Conservation (phyloP, 2,888 invertebrate species). For the Drosophila putrida region DNA sequence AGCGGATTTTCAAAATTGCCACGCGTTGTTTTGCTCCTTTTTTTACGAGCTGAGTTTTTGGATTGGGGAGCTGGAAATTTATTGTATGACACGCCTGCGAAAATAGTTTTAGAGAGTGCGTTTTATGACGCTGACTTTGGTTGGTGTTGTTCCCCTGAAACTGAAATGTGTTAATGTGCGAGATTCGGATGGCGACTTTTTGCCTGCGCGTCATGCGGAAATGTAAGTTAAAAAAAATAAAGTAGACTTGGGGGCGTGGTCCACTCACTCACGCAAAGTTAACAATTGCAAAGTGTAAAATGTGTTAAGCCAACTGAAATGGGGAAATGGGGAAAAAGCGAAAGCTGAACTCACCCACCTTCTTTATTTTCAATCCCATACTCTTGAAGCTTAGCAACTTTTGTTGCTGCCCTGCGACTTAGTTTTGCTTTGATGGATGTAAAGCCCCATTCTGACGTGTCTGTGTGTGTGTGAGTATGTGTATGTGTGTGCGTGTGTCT, state of each 20-base stretch:
- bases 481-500: constrained; percentile 23
- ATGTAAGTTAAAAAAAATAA: constrained; percentile 46
- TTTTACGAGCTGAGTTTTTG: constrained; percentile 35
- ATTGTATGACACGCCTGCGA: constrained; percentile 71
- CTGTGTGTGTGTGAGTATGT: constrained; percentile 8
- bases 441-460: constrained; percentile 62
- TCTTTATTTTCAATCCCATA: constrained; percentile 2
- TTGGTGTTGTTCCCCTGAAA: constrained; percentile 16
- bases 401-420: constrained; percentile 73
- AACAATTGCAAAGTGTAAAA: constrained; percentile 81
- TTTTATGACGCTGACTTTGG: constrained; percentile 54
- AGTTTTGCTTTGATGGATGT: constrained; percentile 78
- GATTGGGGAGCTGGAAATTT: constrained; percentile 46
- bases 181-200: constrained; percentile 58
- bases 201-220: constrained; percentile 33
- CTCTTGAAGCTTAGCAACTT: constrained; percentile 66
- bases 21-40: constrained; percentile 35
- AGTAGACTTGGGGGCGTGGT: constrained; percentile 24
- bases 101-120: constrained; percentile 76
- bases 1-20: constrained; percentile 71
- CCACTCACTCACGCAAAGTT: constrained; percentile 44
- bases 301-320: constrained; percentile 80
- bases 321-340: constrained; percentile 58
- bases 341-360: constrained; percentile 16
- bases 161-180: constrained; percentile 75